Evolutionary conservation across 2,888 invertebrate genomes (phyloP).

Genomic region (Drosophila rellima): DNA sequence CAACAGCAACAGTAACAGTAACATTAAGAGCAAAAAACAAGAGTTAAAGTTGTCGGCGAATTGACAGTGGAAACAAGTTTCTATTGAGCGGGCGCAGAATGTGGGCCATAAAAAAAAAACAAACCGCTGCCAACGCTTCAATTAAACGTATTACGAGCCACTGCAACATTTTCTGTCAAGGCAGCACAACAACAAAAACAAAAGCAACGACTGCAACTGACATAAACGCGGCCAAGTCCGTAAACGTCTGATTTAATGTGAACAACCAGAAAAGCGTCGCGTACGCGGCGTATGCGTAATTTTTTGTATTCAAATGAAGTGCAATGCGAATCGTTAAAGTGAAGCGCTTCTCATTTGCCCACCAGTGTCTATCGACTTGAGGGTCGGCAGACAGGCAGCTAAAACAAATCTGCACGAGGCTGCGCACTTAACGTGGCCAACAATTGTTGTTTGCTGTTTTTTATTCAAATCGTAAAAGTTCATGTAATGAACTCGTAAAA

Average conservation of each 20-base stretch:
- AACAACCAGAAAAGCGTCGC: conserved; percentile 11
- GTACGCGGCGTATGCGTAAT: conserved; percentile 72
- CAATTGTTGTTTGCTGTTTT: conserved; percentile 44
- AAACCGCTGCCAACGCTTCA: conserved; percentile 38
- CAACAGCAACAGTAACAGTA: conserved; percentile 6
- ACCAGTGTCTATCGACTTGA: conserved; percentile 17
- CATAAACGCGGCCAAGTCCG: conserved; percentile 39
- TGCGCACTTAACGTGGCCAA: conserved; percentile 37
- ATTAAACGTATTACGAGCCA: conserved; percentile 55
- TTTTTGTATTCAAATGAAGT: conserved; percentile 44
- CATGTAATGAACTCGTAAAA: conserved; percentile 65
- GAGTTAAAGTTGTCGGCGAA: conserved; percentile 7
- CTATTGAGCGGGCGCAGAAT: conserved; percentile 41
- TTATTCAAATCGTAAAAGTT: conserved; percentile 65
- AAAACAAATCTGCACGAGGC: conserved; percentile 12
- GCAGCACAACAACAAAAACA: conserved; percentile 31
- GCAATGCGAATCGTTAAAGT: conserved; percentile 43
- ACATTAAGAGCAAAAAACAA: neutral
- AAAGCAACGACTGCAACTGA: conserved; percentile 24
- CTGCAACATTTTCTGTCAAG: conserved; percentile 52
- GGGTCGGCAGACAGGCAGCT: conserved; percentile 24
- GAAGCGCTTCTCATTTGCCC: conserved; percentile 36
- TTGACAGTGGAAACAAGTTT: conserved; percentile 51
- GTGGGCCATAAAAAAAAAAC: conserved; percentile 61
- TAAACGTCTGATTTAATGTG: conserved; percentile 27